Evolutionary conservation across 23 tunicate genomes (phyloP).

Genomic region (Trididemnum nubilum): DNA sequence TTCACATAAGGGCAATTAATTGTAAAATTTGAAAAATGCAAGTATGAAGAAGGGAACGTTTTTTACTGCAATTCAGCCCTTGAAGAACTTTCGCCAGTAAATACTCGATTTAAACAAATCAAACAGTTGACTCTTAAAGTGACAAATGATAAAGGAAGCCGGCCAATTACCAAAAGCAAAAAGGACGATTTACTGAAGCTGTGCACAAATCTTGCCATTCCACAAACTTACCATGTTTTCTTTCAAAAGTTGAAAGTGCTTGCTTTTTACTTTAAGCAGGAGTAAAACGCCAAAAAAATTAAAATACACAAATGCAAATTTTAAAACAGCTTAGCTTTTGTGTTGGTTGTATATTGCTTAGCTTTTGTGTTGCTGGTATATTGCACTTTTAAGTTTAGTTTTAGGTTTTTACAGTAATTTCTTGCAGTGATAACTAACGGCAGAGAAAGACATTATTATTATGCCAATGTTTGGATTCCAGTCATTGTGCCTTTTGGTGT

Average conservation of each 20-base stretch:
- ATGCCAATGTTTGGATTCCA: too few species aligned
- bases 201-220: background rate
- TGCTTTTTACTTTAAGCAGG: too few species aligned
- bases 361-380: background rate
- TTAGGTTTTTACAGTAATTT: too few species aligned
- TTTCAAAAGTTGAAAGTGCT: background rate
- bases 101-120: background rate
- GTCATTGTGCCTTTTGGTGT: too few species aligned
- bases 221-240: background rate
- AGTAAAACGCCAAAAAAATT: too few species aligned
- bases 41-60: constrained; percentile 14
- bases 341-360: background rate
- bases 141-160: background rate
- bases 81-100: background rate
- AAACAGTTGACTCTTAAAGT: background rate
- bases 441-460: too few species aligned
- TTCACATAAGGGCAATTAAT: constrained; percentile 4
- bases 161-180: background rate
- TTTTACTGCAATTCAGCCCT: constrained; percentile 3
- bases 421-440: too few species aligned
- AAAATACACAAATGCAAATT: too few species aligned
- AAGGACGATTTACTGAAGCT: background rate
- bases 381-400: background rate
- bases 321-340: background rate
- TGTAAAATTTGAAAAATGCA: constrained; percentile 16